These are phyloP conservation scores for Anabacerthia variegaticeps DNA, from an alignment of 2,797 vertebrate genomes.

Conservation along the genomic window DNA sequence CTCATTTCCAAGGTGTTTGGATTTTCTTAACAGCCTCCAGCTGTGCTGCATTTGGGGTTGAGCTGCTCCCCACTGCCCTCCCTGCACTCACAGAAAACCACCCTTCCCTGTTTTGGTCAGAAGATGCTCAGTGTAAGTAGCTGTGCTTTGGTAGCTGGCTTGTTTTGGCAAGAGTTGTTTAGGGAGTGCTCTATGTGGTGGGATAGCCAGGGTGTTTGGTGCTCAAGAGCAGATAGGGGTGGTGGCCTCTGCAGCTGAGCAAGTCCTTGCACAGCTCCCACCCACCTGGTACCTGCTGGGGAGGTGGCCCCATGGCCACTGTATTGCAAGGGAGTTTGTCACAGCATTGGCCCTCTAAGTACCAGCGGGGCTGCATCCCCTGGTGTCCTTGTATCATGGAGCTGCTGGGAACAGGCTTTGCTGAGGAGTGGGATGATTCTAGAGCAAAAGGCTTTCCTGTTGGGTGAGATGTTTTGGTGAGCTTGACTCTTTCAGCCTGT, in stretches of 20 bases:
- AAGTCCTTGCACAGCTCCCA: neutral
- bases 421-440: neutral
- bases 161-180: neutral
- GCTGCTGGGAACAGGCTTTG: neutral
- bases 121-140: neutral
- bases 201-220: neutral
- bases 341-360: accelerated
- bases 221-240: neutral
- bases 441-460: neutral
- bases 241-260: neutral
- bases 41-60: neutral
- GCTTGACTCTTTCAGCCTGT: too few relatives aligned
- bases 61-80: neutral
- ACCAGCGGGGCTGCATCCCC: neutral
- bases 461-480: neutral
- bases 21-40: neutral
- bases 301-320: accelerated
- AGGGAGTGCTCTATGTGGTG: too few relatives aligned
- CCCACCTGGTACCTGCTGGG: accelerated
- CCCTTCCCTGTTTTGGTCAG: neutral
- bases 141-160: accelerated
- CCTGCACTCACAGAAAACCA: neutral
- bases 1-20: neutral
- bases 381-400: neutral
- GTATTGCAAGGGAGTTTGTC: accelerated